Evolutionary conservation across 2,113 vertebrate genomes (phyloP), one percentile per base, ranked within the genome.

Genomic region (Halichoeres trimaculatus): DNA sequence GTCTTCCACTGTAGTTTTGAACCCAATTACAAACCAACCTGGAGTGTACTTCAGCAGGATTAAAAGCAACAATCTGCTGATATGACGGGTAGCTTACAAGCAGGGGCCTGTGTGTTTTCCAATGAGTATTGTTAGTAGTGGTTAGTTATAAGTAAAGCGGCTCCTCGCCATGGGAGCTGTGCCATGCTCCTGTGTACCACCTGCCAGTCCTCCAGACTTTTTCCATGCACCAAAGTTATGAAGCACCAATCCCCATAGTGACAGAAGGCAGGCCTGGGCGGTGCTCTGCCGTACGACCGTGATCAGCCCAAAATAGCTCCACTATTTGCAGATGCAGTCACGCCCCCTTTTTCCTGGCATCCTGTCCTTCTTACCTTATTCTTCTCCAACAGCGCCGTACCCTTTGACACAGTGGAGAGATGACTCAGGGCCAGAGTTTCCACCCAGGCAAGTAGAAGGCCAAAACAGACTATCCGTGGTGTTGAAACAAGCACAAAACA

Each of bases 161-260:
- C 70, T 81, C 78, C 59, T 84, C 62, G 14, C 83, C 82, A 76
- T 76, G 81, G 90, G 90, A 91, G 84, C 74, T 63, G 63, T 84
- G 88, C 91, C 88, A 89, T 47, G 36, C 88, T 91, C 91, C 79
- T 89, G 91, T 91, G 91, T 91, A 90, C 88, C 92, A 93, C 91
- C 93, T 94, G 91, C 90, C 85, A 85, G 87, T 91, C 87, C 91
- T 87, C 57, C 77, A 89, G 74, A 89, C 88, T 90, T 91, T 94
- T 93, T 94, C 92, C 92, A 91, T 76, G 70, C 71, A 80, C 74
- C 84, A 68, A 89, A 91, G 81, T 92, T 92, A 84, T 81, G 83
- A 91, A 89, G 80, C 71, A 36, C 84, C 89, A 76, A 85, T 93
- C 88, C 82, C 90, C 90, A 91, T 90, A 76, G 90, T 83, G 90